Evolutionary conservation across 2,113 vertebrate species (phyloP).

Genomic region (Turdus rufiventris): DNA sequence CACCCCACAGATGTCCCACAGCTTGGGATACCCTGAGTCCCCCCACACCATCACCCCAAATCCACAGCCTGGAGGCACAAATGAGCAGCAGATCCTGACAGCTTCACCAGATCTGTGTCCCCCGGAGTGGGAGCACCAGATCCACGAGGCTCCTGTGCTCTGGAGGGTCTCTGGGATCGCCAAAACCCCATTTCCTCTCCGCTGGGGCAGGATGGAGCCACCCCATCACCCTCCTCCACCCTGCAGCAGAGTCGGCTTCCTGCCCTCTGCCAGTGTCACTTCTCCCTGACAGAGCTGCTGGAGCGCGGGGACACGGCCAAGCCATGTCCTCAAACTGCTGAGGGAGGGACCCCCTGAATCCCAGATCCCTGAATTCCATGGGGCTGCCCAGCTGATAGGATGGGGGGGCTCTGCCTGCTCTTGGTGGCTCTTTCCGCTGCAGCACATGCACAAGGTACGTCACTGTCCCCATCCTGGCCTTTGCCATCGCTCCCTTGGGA

Average conservation of each 20-base stretch:
- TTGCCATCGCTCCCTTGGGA: fast-evolving
- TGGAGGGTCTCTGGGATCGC: fast-evolving
- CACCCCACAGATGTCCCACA: background rate
- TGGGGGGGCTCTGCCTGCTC: constrained; percentile 28
- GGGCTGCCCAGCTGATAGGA: background rate
- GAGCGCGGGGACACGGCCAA: background rate
- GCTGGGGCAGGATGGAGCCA: background rate
- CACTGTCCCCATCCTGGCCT: background rate
- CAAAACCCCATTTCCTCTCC: fast-evolving
- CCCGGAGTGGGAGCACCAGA: fast-evolving
- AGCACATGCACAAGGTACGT: background rate
- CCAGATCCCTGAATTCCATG: background rate
- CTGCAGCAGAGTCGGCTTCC: constrained; percentile 52
- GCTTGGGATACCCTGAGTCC: fast-evolving
- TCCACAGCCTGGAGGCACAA: fast-evolving
- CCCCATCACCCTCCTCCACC: background rate
- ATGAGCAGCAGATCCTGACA: fast-evolving
- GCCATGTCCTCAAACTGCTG: background rate
- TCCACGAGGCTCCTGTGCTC: fast-evolving
- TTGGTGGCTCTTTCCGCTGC: background rate
- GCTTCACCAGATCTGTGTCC: background rate
- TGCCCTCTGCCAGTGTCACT: background rate
- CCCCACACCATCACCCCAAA: background rate
- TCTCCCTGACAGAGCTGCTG: background rate
- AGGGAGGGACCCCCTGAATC: background rate